Evolutionary conservation across 2,113 vertebrate species (phyloP), one percentile per base, ranked within the genome.

Genomic region (Nerophis lumbriciformis): DNA sequence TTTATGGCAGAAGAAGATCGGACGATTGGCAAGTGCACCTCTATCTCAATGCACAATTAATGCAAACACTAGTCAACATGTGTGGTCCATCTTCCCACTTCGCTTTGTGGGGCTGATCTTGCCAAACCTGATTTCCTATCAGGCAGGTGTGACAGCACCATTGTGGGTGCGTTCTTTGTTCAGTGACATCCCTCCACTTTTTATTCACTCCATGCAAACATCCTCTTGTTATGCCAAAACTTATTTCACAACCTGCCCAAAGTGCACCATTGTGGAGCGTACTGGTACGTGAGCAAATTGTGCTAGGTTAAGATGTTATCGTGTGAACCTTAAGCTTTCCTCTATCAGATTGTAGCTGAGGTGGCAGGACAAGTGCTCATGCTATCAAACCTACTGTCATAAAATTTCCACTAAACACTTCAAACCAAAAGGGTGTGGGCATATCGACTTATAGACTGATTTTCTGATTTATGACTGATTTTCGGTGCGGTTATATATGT

Each of bases 101-200:
- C 6, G 21, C 56, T 64, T n/a, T 49, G 7, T 38, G 57, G 52
- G 12, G 68, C 56, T 65, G 60, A 82, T 79, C 88, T 60, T 16
- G 82, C 63, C 72, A 74, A 88, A 88, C 88, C 84, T 85, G 90
- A 88, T 48, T 62, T 67, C 59, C 56, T 48, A 62, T 69, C 54
- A 47, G 57, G 63, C 69, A 69, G 68, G 80, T 75, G 61, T 59
- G 47, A 28, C 80, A 57, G 68, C 68, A 53, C 52, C 5, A 54
- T 28, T 37, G n/a, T 44, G 14, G 44, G 58, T 12, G 16, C 47
- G 14, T 21, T 48, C 35, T 62, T 52, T 9, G 9, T 51, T 76
- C 47, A 51, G 37, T 6, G 35, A 28, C 50, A 48, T n/a, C 39
- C 28, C 35, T 62, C 42, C n/a, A 11, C 39, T 57, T 11, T 60